These are phyloP conservation scores for Sacculina carcini DNA, from an alignment of 2,888 invertebrate species.

Conservation along the genomic window DNA sequence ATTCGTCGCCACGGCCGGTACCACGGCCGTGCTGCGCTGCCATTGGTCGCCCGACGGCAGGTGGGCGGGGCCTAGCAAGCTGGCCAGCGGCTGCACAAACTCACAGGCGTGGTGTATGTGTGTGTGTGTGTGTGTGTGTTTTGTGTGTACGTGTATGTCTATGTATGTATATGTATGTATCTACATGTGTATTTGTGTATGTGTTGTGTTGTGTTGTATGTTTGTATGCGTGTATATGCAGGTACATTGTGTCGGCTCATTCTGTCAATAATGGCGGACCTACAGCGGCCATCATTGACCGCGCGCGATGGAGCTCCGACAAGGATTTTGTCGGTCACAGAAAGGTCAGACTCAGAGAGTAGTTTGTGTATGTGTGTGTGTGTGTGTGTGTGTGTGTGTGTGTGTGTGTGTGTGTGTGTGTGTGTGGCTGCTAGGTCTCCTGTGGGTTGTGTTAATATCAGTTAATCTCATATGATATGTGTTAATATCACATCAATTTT, in stretches of 20 bases:
- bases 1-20: conserved; percentile 56
- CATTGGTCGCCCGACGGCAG: conserved; percentile 88
- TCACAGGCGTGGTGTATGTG: neutral
- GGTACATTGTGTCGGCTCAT: conserved; percentile 85
- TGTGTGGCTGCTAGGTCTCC: too few relatives aligned
- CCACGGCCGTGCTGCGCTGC: conserved; percentile 69
- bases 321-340: conserved; percentile 95
- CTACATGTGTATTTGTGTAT: too few relatives aligned
- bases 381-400: too few relatives aligned
- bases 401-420: too few relatives aligned
- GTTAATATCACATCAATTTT: too few relatives aligned
- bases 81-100: neutral
- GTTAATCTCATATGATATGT: too few relatives aligned
- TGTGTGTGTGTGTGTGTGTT: too few relatives aligned
- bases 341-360: conserved; percentile 26
- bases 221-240: conserved; percentile 22
- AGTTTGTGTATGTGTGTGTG: too few relatives aligned
- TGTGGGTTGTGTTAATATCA: too few relatives aligned
- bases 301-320: conserved; percentile 74
- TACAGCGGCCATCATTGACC: conserved; percentile 74
- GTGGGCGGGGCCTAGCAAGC: neutral
- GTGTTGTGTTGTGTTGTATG: neutral
- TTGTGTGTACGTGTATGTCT: too few relatives aligned
- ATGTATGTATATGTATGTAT: too few relatives aligned
- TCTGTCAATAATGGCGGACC: conserved; percentile 97